Evolutionary conservation across 64 coral and sea anemone species (phyloP).

Genomic region (Porites lutea): DNA sequence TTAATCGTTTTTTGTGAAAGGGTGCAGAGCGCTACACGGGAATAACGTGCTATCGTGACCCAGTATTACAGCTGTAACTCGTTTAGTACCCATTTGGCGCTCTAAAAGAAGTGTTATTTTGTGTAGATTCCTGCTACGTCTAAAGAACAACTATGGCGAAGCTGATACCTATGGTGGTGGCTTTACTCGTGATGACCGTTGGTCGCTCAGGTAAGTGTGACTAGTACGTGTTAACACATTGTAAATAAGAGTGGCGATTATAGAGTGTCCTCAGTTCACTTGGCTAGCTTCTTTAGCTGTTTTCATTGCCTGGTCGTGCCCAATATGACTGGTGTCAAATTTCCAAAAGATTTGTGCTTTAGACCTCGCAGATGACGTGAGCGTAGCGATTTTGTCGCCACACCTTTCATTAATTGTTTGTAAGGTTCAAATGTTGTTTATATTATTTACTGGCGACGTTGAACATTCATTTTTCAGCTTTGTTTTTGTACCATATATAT

Average conservation of each 20-base stretch:
- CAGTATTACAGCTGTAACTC: neutral
- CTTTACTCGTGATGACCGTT: neutral
- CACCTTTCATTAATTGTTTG: neutral
- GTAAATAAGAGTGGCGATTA: conserved; percentile 38
- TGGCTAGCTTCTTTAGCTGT: neutral
- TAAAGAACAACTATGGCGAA: neutral
- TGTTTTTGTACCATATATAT: neutral
- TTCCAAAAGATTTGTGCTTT: conserved; percentile 1
- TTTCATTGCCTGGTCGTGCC: neutral
- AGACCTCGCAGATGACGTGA: neutral
- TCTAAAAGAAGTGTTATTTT: neutral
- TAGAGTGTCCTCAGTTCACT: neutral
- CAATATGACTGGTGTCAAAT: neutral
- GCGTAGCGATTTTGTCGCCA: conserved; percentile 12
- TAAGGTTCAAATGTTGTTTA: conserved; percentile 10
- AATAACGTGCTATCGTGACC: conserved; percentile 20
- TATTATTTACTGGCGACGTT: conserved; percentile 8
- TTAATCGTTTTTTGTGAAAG: conserved; percentile 8
- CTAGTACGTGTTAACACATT: neutral
- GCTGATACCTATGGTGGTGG: neutral
- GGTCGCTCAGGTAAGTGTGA: conserved; percentile 14
- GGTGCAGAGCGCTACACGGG: conserved; percentile 17
- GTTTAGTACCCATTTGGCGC: neutral
- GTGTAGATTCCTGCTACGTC: neutral
- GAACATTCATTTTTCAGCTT: conserved; percentile 8